phyloP scores from a whole-genome alignment of 2,797 vertebrate genomes.

The Scolopax bukidnonensis region DNA sequence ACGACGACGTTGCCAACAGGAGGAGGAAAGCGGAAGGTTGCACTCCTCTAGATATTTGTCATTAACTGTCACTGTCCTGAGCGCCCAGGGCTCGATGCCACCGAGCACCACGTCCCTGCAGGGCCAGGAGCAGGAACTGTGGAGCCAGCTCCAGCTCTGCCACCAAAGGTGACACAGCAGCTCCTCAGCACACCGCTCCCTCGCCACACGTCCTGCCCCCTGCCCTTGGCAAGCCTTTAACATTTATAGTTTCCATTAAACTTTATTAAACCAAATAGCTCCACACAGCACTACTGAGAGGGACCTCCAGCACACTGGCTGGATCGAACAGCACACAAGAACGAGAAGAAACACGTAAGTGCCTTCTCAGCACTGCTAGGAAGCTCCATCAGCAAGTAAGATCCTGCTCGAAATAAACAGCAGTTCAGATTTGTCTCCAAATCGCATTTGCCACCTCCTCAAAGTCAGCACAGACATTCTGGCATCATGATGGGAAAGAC shows the following conservation, averaged over 20 bases:
- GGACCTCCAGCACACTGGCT: not conserved
- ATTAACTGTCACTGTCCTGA: rapidly evolving
- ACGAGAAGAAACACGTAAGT: not conserved
- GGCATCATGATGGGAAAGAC: slow-evolving; percentile 3
- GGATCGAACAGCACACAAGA: not conserved
- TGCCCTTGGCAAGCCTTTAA: not conserved
- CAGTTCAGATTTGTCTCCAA: not conserved
- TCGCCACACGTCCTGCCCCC: rapidly evolving
- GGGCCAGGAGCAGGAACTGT: not conserved
- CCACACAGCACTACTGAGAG: not conserved
- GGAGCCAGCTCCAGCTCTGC: not conserved
- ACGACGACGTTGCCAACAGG: not conserved
- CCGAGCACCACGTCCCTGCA: rapidly evolving
- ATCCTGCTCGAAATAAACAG: not conserved
- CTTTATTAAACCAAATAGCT: not conserved
- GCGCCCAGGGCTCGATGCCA: not conserved
- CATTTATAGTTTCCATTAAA: not conserved
- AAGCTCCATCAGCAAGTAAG: not conserved
- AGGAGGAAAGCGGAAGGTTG: not conserved
- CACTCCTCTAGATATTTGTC: rapidly evolving
- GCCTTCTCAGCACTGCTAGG: not conserved
- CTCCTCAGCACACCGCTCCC: not conserved
- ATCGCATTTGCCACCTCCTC: slow-evolving; percentile 5
- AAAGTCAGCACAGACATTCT: not conserved
- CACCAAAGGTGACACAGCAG: rapidly evolving